Conservation (phyloP, 1,140 invertebrate species). For the Pinna nobilis region DNA sequence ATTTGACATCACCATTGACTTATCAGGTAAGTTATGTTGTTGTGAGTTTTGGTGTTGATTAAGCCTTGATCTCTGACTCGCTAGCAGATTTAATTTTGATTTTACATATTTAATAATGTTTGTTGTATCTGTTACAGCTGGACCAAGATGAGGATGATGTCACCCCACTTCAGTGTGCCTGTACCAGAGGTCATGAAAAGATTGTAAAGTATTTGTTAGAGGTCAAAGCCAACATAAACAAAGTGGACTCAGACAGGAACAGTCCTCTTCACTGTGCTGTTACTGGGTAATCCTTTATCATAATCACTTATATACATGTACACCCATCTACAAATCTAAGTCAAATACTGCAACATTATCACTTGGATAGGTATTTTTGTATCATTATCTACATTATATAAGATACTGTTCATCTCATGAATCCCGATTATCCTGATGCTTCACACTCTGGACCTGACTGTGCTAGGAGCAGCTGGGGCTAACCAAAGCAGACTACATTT, state of each 20-base stretch:
- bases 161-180: slow-evolving; percentile 32
- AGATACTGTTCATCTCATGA: neutral
- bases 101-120: no score
- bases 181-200: slow-evolving; percentile 26
- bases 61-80: no score
- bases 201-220: slow-evolving; percentile 30
- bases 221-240: slow-evolving; percentile 27
- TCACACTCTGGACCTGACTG: neutral
- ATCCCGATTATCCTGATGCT: slow-evolving; percentile 8
- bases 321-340: neutral
- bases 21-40: no score
- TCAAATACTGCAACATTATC: slow-evolving; percentile 6
- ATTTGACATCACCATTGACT: no score
- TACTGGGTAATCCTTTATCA: slow-evolving; percentile 3
- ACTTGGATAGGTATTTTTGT: neutral
- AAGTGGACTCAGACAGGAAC: slow-evolving; percentile 22
- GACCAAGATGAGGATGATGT: slow-evolving; percentile 14
- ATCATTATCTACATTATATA: neutral
- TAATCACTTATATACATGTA: slow-evolving; percentile 1
- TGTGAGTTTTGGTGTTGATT: no score
- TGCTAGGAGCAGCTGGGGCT: no score
- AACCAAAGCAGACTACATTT: no score
- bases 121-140: slow-evolving; percentile 5
- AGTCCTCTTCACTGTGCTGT: slow-evolving; percentile 44
- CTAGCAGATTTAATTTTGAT: no score